Percentiles rank a stretch among this genome's conserved stretches.
phyloP scores from a whole-genome alignment of 2,888 invertebrate genomes.

The Notocelia uddmanniana region DNA sequence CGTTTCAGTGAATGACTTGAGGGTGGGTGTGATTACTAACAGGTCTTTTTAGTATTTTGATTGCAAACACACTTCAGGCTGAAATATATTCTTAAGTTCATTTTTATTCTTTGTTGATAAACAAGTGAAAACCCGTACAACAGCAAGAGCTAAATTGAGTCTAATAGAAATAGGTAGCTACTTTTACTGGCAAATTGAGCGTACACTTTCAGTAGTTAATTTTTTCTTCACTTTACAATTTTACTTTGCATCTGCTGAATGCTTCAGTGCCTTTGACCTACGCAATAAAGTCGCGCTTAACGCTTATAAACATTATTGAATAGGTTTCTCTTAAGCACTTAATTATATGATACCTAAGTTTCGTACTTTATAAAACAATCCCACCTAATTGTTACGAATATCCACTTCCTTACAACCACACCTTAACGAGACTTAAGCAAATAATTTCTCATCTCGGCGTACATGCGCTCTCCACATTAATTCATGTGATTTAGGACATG shows the following conservation, averaged over 20 bases:
- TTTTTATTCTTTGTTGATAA: conserved; percentile 6
- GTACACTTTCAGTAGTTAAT: conserved; percentile 10
- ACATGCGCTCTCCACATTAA: conserved; percentile 7
- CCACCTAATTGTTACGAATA: neutral
- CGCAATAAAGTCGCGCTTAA: neutral
- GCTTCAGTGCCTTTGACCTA: conserved; percentile 16
- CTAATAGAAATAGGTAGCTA: neutral
- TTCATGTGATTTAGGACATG: conserved; percentile 61
- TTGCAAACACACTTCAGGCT: neutral
- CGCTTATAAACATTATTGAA: neutral
- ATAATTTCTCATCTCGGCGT: conserved; percentile 11
- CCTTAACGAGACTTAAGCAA: neutral
- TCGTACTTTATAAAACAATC: neutral
- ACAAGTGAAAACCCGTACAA: conserved; percentile 1
- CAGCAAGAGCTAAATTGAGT: neutral
- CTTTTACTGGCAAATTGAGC: conserved; percentile 15
- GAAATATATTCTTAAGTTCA: neutral
- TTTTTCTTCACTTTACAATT: conserved; percentile 26
- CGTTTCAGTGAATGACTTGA: conserved; percentile 50
- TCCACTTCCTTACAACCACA: conserved; percentile 1
- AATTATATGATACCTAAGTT: conserved; percentile 4
- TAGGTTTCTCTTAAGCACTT: too few species aligned
- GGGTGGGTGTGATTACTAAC: conserved; percentile 53
- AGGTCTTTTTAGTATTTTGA: conserved; percentile 49
- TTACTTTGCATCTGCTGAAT: conserved; percentile 6